phyloP scores from a whole-genome alignment of 2,888 invertebrate species.

The Drosophila buzzatii region DNA sequence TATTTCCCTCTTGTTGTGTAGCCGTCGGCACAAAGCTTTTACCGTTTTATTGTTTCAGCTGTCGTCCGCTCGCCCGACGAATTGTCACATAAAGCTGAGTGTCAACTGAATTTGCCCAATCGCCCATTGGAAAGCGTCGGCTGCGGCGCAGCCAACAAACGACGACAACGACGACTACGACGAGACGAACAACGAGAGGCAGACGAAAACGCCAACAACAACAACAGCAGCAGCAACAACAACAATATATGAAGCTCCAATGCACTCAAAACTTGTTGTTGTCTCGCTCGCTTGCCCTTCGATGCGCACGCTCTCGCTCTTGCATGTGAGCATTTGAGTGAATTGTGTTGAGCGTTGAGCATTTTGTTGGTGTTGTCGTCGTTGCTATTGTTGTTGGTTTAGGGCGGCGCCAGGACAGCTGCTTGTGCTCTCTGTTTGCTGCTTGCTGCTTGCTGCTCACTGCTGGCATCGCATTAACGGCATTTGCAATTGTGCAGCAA shows the following conservation, averaged over 20 bases:
- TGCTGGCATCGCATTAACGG: conserved; percentile 49
- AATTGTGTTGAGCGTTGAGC: conserved; percentile 61
- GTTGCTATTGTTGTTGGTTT: conserved; percentile 17
- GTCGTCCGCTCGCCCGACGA: conserved; percentile 73
- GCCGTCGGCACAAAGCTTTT: conserved; percentile 66
- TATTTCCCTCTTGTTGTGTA: conserved; percentile 12
- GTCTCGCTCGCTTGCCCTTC: conserved; percentile 52
- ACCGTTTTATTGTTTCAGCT: conserved; percentile 39
- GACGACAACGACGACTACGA: conserved; percentile 24
- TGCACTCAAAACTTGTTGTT: conserved; percentile 48
- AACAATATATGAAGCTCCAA: conserved; percentile 33
- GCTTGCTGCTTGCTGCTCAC: conserved; percentile 8
- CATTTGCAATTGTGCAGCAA: conserved; percentile 64
- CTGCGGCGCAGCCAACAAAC: conserved; percentile 20
- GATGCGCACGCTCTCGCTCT: conserved; percentile 30
- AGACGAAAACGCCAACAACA: conserved; percentile 7
- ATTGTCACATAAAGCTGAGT: conserved; percentile 80
- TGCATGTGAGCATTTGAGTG: conserved; percentile 36
- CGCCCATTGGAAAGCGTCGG: conserved; percentile 53
- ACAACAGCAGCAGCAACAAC: conserved; percentile 21
- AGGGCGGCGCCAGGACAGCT: conserved; percentile 66
- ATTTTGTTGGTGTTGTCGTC: conserved; percentile 29
- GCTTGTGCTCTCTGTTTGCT: conserved; percentile 21
- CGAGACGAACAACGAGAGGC: conserved; percentile 20
- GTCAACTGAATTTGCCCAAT: conserved; percentile 69